phyloP scores from a whole-genome alignment of 2,113 vertebrate species.

The Chionomys nivalis region DNA sequence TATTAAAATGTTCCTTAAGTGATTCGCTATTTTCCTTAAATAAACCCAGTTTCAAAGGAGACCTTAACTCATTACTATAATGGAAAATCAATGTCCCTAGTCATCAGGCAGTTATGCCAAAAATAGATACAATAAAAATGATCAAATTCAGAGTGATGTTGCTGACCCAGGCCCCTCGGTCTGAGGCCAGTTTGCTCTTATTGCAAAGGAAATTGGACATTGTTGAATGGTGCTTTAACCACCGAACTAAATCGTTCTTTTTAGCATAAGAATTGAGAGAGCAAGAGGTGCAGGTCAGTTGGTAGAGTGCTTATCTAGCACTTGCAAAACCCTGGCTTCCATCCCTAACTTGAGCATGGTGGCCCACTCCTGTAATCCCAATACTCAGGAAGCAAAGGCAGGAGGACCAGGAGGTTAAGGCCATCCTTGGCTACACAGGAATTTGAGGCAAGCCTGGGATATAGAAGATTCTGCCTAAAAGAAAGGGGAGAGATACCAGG shows the following conservation, averaged over 20 bases:
- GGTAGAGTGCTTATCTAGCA: neutral
- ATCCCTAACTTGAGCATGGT: neutral
- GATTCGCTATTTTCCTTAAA: slow-evolving; percentile 35
- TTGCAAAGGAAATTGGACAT: slow-evolving; percentile 2
- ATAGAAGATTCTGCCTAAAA: neutral
- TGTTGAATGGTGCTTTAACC: neutral
- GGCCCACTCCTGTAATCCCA: neutral
- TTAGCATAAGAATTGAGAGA: neutral
- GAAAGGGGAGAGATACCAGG: rapidly evolving
- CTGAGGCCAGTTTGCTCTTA: neutral
- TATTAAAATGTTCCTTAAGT: slow-evolving; percentile 44
- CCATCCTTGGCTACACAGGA: neutral
- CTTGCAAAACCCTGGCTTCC: neutral
- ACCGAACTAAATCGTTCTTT: neutral
- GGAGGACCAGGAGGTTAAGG: neutral
- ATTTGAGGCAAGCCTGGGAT: neutral
- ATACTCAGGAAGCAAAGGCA: neutral
- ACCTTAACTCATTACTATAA: neutral
- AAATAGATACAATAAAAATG: slow-evolving; percentile 29
- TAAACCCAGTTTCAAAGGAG: slow-evolving; percentile 43
- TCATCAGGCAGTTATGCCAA: slow-evolving; percentile 2
- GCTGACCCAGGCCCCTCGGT: neutral
- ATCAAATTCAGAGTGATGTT: neutral
- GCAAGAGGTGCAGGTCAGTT: too few species aligned
- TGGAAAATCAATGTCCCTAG: slow-evolving; percentile 23